Base-by-base conservation (phyloP, 2,113 vertebrate genomes). In the Anthoscopus minutus region DNA sequence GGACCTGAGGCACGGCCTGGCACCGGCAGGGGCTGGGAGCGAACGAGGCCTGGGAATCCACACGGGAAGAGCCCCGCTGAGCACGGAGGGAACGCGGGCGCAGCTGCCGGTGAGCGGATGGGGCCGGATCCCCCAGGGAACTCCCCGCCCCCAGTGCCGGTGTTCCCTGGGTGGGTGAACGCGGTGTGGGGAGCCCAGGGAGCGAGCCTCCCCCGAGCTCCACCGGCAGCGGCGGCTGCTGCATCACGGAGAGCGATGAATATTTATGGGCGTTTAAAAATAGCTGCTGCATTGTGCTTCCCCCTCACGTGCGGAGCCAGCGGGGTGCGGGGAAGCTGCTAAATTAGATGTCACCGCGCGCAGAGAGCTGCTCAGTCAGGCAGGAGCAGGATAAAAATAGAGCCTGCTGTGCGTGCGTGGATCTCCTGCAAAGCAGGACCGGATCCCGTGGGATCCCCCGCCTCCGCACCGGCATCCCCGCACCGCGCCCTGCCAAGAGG, bases 251-350 rank as follows among this genome's bases (percentile, higher is more conserved):
- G 91, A 65, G 86, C 71, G 74, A 96, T 97, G 86, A 95, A 96
- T 96, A 97, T 97, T 95, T 71, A 97, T 96, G 96, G 91, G 25
- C 10, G 83, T 71, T 86, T 96, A 96, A 96, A 97, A 97, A 96
- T 95, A 97, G 96, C 97, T 78, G 88, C 58, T 78, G 93, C 97
- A 96, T 96, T 96, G 92, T 91, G 96, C 95, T 96, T 96, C 96
- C 96, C 95, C 94, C 95, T 97, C 96, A 96, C 96, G 96, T 95
- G 97, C 96, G 42, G 97, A 95, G 92, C 47, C 97, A 93, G 97
- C 94, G 82, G 96, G 97, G 93, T 65, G 96, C 92, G 44, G 96
- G 96, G 96, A 96, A 92, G 92, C 97, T 96, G 96, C 97, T 96
- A 93, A 95, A 97, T 97, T 92, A 79, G 96, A 96, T 97, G 96